Evolutionary conservation across 2,113 vertebrate genomes (phyloP), one percentile per base, ranked within the genome.

Genomic region (Macrotis lagotis): DNA sequence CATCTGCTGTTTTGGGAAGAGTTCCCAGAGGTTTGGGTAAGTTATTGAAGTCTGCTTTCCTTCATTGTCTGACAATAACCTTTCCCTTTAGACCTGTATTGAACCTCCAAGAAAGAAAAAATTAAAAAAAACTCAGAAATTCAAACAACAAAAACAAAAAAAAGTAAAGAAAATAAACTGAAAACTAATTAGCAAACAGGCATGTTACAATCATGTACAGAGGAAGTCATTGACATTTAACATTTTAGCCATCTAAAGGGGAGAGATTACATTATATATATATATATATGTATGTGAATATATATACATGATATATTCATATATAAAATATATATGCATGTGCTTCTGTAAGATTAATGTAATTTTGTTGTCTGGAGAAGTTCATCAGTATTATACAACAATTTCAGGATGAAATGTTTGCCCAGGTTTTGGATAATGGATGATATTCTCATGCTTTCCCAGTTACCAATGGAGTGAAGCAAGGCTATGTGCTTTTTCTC

Each of bases 61-160:
- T 94, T 94, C 92, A 50, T 51, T 96, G 89, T 96, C 90, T 97
- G 94, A 97, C 59, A 91, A 25, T 92, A 89, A 90, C 93, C 48
- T 96, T 96, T 94, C 50, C 93, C 92, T 92, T 92, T 92, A 95
- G 91, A 48, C 93, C 88, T 95, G 74, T 50, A 91, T 47, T 96
- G 93, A 96, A 47, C 93, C 90, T 51, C 52, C 97, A 97, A 92
- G n/a, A 83, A 0, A 93, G 96, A 96, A 94, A 94, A 93, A 22
- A 94, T 92, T 52, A 52, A 90, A 95, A 95, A 97, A 95, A 51
- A n/a, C n/a, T n/a, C 91, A 89, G 93, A 95, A 94, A 93, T 93
- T 11, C 48, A 93, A 93, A 25, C 52, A 50, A 50, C 50, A 10
- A 4, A 50, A 50, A 51, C 51, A 92, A 94, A 89, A 48, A 19